phyloP scores from a whole-genome alignment of 1,140 invertebrate genomes.

The Bombus polaris region DNA sequence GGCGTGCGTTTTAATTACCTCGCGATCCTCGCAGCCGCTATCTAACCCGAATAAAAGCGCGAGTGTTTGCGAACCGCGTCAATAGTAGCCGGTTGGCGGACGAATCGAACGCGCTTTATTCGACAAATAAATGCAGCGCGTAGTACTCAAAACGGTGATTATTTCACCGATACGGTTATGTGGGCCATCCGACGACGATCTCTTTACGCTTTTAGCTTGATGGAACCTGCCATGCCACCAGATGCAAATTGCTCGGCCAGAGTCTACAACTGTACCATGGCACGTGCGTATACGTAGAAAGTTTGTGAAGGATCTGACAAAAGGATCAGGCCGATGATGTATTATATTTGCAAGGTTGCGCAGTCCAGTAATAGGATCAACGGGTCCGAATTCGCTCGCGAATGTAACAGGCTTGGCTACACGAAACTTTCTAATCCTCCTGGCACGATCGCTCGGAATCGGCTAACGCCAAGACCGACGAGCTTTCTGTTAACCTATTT shows the following conservation, averaged over 20 bases:
- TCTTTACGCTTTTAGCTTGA: too few relatives aligned
- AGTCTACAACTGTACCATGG: neutral
- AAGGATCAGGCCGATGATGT: conserved; percentile 17
- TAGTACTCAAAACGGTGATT: neutral
- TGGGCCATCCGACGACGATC: neutral
- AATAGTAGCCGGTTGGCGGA: neutral
- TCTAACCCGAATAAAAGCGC: conserved; percentile 4
- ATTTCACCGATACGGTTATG: neutral
- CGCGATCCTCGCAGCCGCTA: neutral
- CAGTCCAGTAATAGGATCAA: conserved; percentile 29
- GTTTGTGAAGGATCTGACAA: neutral
- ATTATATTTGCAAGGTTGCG: conserved; percentile 38
- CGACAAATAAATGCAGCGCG: neutral
- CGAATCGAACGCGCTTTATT: neutral
- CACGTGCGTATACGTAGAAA: neutral
- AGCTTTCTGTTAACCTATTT: neutral
- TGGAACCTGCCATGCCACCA: neutral
- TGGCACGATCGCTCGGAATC: neutral
- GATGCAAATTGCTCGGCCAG: neutral
- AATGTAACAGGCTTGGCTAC: conserved; percentile 21
- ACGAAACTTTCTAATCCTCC: conserved; percentile 34
- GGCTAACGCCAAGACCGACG: neutral
- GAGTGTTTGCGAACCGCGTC: neutral
- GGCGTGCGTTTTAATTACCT: conserved; percentile 20
- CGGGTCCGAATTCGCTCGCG: neutral